Conservation (phyloP, 2,888 invertebrate species). For the Idaea biselata region DNA sequence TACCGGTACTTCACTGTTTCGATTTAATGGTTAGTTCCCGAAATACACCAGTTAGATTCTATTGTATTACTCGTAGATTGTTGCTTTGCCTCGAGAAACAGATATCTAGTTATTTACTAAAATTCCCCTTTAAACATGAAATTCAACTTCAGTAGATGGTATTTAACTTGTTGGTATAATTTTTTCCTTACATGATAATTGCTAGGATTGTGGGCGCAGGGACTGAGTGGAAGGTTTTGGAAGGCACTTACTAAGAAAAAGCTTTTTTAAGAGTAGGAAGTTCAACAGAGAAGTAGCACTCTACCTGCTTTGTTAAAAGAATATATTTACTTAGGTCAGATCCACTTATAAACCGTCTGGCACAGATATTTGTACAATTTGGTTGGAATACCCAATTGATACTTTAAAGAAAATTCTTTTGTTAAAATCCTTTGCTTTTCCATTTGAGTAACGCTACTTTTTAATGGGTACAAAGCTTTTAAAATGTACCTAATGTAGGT, state of each 20-base stretch:
- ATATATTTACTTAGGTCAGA: neutral
- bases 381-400: neutral
- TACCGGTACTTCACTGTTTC: slow-evolving; percentile 23
- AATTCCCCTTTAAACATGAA: neutral
- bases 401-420: neutral
- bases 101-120: neutral
- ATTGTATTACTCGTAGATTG: neutral
- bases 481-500: neutral
- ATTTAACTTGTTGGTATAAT: neutral
- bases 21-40: slow-evolving; percentile 13
- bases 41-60: slow-evolving; percentile 3
- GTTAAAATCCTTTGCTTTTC: neutral
- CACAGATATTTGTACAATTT: neutral
- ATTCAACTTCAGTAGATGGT: neutral
- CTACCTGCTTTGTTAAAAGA: neutral
- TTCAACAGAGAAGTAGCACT: neutral
- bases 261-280: neutral
- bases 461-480: neutral
- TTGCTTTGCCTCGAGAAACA: neutral
- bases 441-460: neutral
- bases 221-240: too few species aligned
- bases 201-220: too few species aligned
- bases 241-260: neutral
- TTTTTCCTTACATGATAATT: neutral
- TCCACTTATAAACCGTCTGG: neutral